A percentile compares a stretch with the other conserved stretches of the same genome.
phyloP scores from a whole-genome alignment of 2,888 invertebrate species.

The Macropis europaea region DNA sequence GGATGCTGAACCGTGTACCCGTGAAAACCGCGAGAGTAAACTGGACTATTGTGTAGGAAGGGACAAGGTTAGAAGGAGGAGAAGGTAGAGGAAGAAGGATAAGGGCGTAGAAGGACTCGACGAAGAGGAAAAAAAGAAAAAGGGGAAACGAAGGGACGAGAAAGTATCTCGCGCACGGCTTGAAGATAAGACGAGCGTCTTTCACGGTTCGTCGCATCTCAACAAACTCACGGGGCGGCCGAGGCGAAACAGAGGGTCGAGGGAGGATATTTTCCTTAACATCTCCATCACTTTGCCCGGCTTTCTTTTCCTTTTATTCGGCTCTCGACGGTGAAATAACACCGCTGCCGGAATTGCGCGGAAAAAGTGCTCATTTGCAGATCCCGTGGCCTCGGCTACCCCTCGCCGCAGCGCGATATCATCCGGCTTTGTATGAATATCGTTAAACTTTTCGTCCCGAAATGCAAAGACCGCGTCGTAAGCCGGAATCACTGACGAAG shows the following conservation, averaged over 20 bases:
- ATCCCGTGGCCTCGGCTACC: slow-evolving; percentile 44
- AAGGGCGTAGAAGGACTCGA: neutral
- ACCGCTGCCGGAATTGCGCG: slow-evolving; percentile 53
- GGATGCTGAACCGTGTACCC: neutral
- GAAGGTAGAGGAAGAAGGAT: neutral
- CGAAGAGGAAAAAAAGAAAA: neutral
- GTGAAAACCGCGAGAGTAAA: slow-evolving; percentile 27
- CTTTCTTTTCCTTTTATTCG: slow-evolving; percentile 45
- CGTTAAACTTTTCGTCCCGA: slow-evolving; percentile 63
- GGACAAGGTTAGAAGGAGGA: neutral
- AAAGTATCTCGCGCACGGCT: slow-evolving; percentile 38
- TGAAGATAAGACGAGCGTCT: slow-evolving; percentile 57
- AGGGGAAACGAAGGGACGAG: neutral
- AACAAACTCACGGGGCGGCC: slow-evolving; percentile 41
- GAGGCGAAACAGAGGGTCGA: slow-evolving; percentile 26
- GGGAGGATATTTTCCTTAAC: slow-evolving; percentile 62
- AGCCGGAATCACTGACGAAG: slow-evolving; percentile 47
- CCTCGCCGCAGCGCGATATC: slow-evolving; percentile 45
- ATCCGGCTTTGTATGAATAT: slow-evolving; percentile 66
- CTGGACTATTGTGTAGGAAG: slow-evolving; percentile 17
- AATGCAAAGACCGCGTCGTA: slow-evolving; percentile 37
- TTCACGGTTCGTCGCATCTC: slow-evolving; percentile 64
- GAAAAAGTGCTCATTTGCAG: slow-evolving; percentile 69
- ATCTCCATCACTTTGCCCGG: slow-evolving; percentile 41
- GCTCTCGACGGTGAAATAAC: slow-evolving; percentile 49